Base-by-base conservation (phyloP, 2,797 vertebrate genomes). In the Rhadinocentrus ornatus region DNA sequence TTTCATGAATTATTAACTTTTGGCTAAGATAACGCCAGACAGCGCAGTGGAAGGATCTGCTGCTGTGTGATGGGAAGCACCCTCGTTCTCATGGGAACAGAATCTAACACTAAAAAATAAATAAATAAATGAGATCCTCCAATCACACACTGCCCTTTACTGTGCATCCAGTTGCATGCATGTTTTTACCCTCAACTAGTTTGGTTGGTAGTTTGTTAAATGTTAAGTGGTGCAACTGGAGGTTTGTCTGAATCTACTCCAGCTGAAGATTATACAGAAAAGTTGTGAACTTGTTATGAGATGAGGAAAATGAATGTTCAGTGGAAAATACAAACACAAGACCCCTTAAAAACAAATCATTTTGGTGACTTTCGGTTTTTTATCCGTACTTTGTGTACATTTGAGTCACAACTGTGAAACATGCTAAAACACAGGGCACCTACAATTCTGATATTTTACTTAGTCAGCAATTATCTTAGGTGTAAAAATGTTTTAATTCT, bases 1-100 rank as follows among this genome's bases (percentile, higher is more conserved):
- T 87, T 88, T 76, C 76, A 92, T 90, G 78, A 93, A 93, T 93
- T 87, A 93, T 92, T 93, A 93, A 93, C 91, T 90, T 78, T 68
- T 32, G 64, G 62, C 73, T 34, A 83, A 88, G 86, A 90, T 92
- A 93, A 92, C 84, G 53, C 60, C 66, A 73, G 75, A 81, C 75
- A 77, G 84, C 24, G 81, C 59, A 46, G 66, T 22, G 83, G 77
- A 80, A 76, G 76, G 54, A 81, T 74, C 84, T 60, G 15, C 80
- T 31, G 76, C 75, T 76, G 75, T 32, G 75, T 93, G 90, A 93
- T 92, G 81, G 83, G 92, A 92, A 75, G 80, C 82, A 74, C 75
- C 77, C 27, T 70, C 69, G 83, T 90, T 89, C 90, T 89, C 91
- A 84, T 90, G 91, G 90, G 90, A 92, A 89, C 85, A 60, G 54